Evolutionary conservation across 2,888 invertebrate genomes (phyloP), one percentile per base, ranked within the genome.

Genomic region (Aromia moschata): DNA sequence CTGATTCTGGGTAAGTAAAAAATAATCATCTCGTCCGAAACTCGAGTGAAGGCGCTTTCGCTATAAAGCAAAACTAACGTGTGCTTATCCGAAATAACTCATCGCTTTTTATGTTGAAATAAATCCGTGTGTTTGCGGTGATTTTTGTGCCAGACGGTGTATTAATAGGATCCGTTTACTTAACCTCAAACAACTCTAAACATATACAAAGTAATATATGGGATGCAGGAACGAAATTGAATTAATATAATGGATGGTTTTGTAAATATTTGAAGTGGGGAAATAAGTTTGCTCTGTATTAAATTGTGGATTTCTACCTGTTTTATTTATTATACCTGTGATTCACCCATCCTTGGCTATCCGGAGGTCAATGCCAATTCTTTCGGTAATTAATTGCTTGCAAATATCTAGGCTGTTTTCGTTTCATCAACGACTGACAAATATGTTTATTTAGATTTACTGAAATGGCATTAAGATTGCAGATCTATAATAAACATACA

Each of bases 1-100:
- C 76, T 70, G 56, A 62, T 59, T 53, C 62, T 55, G 59, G 67
- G 77, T 77, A 72, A 77, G 77, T 70, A 58, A 58, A 67, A 38
- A 61, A 60, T 44, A 47, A 43, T 37, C 46, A 41, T 54, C 14
- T 47, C 33, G 33, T 15, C 4, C 18, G 10, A 25, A 38, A 38
- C 38, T 14, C 16, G 1, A 38, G n/a, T 11, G 25, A 25, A 18
- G 38, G 20, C 12, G 4, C 9, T 45, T 31, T 45, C 20, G 25
- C n/a, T 20, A 25, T 43, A 31, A 25, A 31, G 31, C 12, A 11
- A 49, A 38, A 17, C 18, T 41, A 17, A 37, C 18, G n/a, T 9
- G 31, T 40, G n/a, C 17, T 3, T 11, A 14, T 30, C 17, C 37
- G 31, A 52, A 31, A 40, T 51, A 51, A 15, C 38, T 40, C 40